These are phyloP conservation scores for Hippopotamus amphibius DNA, from an alignment of 2,113 vertebrate species.

Conservation along the genomic window DNA sequence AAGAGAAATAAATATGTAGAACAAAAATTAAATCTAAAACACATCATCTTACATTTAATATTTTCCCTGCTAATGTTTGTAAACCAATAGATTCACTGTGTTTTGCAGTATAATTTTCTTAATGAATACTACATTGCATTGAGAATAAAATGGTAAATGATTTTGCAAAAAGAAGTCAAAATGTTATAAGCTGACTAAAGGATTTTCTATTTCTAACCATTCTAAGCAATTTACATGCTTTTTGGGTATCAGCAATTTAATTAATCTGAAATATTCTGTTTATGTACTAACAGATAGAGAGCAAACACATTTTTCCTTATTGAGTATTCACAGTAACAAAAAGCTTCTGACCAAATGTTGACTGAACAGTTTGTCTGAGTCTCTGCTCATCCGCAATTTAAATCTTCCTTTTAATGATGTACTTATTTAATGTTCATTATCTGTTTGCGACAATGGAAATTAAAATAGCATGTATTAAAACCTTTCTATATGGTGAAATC, in stretches of 20 bases:
- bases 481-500: background rate
- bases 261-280: slow-evolving; percentile 24
- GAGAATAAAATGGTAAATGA: background rate
- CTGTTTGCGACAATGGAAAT: background rate
- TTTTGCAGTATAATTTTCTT: slow-evolving; percentile 23
- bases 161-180: slow-evolving; percentile 10
- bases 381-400: background rate
- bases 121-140: background rate
- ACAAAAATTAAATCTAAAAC: background rate
- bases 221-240: slow-evolving; percentile 3
- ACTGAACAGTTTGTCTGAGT: background rate
- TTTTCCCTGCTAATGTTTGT: background rate
- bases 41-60: background rate
- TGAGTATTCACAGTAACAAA: background rate
- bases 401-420: background rate
- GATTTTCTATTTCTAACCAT: background rate
- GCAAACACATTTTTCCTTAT: background rate
- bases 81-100: background rate
- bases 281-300: background rate
- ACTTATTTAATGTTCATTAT: background rate
- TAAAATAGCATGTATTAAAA: slow-evolving; percentile 9
- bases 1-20: background rate
- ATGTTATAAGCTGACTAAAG: slow-evolving; percentile 3
- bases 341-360: slow-evolving; percentile 23
- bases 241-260: slow-evolving; percentile 50